phyloP scores from a whole-genome alignment of 2,888 invertebrate genomes.

The Ennomos fuscantarius region DNA sequence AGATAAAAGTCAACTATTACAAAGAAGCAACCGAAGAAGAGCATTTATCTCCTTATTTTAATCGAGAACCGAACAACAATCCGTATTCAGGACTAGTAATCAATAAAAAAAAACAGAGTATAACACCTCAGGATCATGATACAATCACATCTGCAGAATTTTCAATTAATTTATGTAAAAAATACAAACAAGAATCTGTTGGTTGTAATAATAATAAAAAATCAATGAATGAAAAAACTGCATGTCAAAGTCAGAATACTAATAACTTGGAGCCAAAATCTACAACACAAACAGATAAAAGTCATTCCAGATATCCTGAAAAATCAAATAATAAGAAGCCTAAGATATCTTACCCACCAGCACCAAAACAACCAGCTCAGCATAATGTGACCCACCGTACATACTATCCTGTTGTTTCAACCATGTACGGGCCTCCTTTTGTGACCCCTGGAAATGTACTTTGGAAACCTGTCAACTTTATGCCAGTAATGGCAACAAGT shows the following conservation, averaged over 20 bases:
- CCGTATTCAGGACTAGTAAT: background rate
- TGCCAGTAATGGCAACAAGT: slow-evolving; percentile 47
- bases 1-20: slow-evolving; percentile 17
- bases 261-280: slow-evolving; percentile 9
- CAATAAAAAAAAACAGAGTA: slow-evolving; percentile 1
- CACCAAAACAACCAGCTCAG: slow-evolving; percentile 17
- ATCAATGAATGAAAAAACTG: background rate
- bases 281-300: background rate
- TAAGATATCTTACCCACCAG: background rate
- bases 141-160: slow-evolving; percentile 17
- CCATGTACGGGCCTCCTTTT: slow-evolving; percentile 52
- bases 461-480: slow-evolving; percentile 59
- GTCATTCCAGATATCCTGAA: background rate
- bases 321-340: slow-evolving; percentile 17
- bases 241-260: background rate
- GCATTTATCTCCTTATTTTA: slow-evolving; percentile 12
- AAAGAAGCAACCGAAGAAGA: slow-evolving; percentile 14
- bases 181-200: slow-evolving; percentile 16
- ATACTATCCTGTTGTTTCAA: slow-evolving; percentile 47
- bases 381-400: slow-evolving; percentile 29
- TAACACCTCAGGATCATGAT: slow-evolving; percentile 11
- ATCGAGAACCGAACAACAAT: background rate
- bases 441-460: slow-evolving; percentile 52
- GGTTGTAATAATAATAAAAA: background rate
- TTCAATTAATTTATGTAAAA: slow-evolving; percentile 23